Evolutionary conservation across 2,888 invertebrate genomes (phyloP).

Genomic region (Epinotia bilunana): DNA sequence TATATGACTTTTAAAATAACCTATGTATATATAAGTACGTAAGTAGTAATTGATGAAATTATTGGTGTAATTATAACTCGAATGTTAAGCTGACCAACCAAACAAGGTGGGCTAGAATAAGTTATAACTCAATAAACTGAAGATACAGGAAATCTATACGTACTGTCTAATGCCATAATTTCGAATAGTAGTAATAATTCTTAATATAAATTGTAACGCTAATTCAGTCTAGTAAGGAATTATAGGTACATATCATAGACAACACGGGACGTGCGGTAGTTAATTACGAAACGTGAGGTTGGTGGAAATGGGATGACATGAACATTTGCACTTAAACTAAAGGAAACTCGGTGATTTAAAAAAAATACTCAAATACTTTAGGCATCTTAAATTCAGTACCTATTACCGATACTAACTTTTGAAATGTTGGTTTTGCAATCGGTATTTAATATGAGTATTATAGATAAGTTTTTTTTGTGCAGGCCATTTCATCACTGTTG

Average conservation of each 20-base stretch:
- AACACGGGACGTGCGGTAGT: conserved; percentile 69
- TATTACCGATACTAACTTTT: neutral
- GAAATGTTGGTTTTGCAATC: neutral
- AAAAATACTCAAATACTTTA: neutral
- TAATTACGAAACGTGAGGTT: conserved; percentile 66
- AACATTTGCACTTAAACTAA: conserved; percentile 41
- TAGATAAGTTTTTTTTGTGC: no score
- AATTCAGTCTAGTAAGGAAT: conserved; percentile 82
- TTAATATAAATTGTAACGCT: conserved; percentile 69
- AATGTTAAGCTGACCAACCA: conserved; percentile 55
- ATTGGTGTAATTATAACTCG: conserved; percentile 74
- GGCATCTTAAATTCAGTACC: neutral
- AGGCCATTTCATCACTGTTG: neutral
- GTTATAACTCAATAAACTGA: neutral
- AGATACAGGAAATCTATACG: neutral
- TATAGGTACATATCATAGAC: conserved; percentile 66
- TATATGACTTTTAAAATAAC: conserved; percentile 51
- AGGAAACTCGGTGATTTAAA: conserved; percentile 4
- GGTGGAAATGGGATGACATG: conserved; percentile 60
- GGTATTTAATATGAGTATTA: neutral
- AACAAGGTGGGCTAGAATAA: conserved; percentile 5
- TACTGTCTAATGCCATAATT: conserved; percentile 46
- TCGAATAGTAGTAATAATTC: conserved; percentile 67
- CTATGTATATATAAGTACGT: conserved; percentile 40
- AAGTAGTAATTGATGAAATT: conserved; percentile 65